phyloP scores from a whole-genome alignment of 2,797 vertebrate species.

The Scomberomorus guttatus region DNA sequence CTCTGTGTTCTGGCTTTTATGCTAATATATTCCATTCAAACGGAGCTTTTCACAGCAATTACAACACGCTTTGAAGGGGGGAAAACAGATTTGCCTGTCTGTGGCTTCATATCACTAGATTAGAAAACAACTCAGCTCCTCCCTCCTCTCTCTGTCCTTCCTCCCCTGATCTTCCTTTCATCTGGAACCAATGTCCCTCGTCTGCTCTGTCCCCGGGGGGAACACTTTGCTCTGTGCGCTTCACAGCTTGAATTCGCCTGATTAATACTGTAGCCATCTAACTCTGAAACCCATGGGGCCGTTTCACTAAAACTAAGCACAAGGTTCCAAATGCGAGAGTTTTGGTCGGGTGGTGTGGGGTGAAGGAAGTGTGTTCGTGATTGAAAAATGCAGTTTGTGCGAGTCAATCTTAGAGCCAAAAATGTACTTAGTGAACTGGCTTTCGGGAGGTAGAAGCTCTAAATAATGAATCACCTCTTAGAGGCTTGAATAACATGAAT shows the following conservation, averaged over 20 bases:
- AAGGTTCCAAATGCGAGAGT: conserved; percentile 64
- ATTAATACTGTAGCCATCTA: conserved; percentile 81
- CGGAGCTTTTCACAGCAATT: conserved; percentile 69
- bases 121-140: conserved; percentile 72
- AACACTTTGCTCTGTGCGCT: conserved; percentile 78
- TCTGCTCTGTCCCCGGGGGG: conserved; percentile 75
- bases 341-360: conserved; percentile 15
- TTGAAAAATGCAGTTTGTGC: conserved; percentile 68
- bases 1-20: conserved; percentile 63
- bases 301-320: conserved; percentile 67
- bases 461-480: conserved; percentile 83
- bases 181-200: conserved; percentile 84
- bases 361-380: conserved; percentile 54
- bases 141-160: conserved; percentile 54
- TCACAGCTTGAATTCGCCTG: conserved; percentile 76
- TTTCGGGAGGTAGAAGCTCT: conserved; percentile 77
- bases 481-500: conserved; percentile 84
- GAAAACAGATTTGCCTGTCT: conserved; percentile 65
- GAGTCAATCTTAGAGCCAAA: conserved; percentile 79
- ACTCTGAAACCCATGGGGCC: conserved; percentile 70
- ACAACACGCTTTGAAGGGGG: conserved; percentile 63
- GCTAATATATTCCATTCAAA: conserved; percentile 73
- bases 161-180: conserved; percentile 76
- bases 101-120: conserved; percentile 75
- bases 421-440: conserved; percentile 82